phyloP scores from a whole-genome alignment of 2,888 invertebrate species.

The Ochropleura plecta region DNA sequence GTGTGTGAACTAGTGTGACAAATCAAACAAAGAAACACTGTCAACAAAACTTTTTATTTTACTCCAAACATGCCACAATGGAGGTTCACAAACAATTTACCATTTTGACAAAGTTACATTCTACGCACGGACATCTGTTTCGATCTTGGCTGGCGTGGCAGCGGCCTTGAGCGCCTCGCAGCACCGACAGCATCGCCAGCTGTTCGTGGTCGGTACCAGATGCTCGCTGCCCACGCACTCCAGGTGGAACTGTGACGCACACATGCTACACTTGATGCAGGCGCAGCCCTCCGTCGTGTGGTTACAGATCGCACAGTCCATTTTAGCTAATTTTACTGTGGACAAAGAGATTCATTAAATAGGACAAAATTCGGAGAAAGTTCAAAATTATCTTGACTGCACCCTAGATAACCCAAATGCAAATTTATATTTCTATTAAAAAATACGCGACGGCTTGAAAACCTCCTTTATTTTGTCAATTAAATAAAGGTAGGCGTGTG shows the following conservation, averaged over 20 bases:
- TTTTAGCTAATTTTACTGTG: constrained; percentile 64
- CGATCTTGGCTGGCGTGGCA: constrained; percentile 59
- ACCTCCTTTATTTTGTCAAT: not conserved
- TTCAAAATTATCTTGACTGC: not conserved
- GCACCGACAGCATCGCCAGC: constrained; percentile 82
- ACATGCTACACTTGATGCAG: constrained; percentile 82
- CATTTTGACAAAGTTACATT: constrained; percentile 49
- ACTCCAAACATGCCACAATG: constrained; percentile 40
- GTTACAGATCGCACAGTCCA: constrained; percentile 84
- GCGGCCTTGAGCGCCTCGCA: constrained; percentile 72
- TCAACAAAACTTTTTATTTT: constrained; percentile 56
- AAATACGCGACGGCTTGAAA: not conserved
- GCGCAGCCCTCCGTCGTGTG: constrained; percentile 82
- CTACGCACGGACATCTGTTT: constrained; percentile 71
- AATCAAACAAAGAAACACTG: constrained; percentile 32
- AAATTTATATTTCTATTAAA: not conserved
- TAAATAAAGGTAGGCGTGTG: not conserved
- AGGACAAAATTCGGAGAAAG: not conserved
- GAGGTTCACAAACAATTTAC: constrained; percentile 59
- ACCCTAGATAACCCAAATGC: not conserved
- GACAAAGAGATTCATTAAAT: constrained; percentile 19
- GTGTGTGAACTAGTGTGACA: not conserved
- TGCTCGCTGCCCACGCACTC: constrained; percentile 81
- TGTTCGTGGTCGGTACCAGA: constrained; percentile 77
- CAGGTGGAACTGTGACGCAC: constrained; percentile 82